These are phyloP conservation scores for Atherinosoma microstoma DNA, from an alignment of 2,797 vertebrate genomes.

Conservation along the genomic window DNA sequence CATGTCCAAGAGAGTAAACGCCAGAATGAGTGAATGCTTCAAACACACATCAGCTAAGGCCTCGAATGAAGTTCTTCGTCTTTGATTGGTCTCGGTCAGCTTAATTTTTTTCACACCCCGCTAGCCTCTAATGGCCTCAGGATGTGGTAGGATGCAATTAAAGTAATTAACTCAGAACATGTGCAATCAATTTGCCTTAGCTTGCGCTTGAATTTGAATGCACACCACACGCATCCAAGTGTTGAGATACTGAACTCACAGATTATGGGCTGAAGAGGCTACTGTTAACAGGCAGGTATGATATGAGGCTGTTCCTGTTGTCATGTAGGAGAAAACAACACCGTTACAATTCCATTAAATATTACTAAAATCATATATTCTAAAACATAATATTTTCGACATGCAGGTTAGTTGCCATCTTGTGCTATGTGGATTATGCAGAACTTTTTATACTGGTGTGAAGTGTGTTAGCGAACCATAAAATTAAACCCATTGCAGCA, in stretches of 20 bases:
- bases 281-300: conserved; percentile 2
- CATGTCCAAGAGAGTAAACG: conserved; percentile 22
- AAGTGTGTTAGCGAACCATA: background rate
- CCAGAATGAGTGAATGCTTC: conserved; percentile 20
- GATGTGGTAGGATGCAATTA: conserved; percentile 25
- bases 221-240: conserved; percentile 2
- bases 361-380: background rate
- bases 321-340: background rate
- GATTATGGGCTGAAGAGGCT: background rate
- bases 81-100: conserved; percentile 28
- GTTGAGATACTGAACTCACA: background rate
- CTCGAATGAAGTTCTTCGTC: conserved; percentile 30
- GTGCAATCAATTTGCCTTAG: conserved; percentile 28
- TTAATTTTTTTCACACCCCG: conserved; percentile 24
- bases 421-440: background rate
- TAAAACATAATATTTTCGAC: background rate
- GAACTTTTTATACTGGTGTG: background rate
- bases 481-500: background rate
- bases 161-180: conserved; percentile 24
- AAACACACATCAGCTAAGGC: conserved; percentile 9
- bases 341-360: background rate
- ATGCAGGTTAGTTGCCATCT: background rate
- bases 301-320: background rate
- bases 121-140: conserved; percentile 26
- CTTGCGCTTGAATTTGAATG: conserved; percentile 20